phyloP scores from a whole-genome alignment of 2,113 vertebrate genomes.

The Zingel zingel region DNA sequence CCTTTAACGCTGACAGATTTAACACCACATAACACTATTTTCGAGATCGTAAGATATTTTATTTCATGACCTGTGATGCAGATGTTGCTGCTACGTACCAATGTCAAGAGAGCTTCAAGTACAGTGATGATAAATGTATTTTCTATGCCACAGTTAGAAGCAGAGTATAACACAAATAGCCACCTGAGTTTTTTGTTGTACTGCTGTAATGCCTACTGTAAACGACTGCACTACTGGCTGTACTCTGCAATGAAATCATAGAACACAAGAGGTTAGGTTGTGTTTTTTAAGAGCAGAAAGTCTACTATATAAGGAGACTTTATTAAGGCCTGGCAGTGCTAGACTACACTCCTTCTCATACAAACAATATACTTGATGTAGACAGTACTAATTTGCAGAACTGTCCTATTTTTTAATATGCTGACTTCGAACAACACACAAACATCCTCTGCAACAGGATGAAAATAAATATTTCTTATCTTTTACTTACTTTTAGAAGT shows the following conservation, averaged over 20 bases:
- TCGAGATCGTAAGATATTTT: conserved; percentile 15
- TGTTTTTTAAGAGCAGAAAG: conserved; percentile 2
- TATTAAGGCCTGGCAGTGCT: conserved; percentile 24
- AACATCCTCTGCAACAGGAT: background rate
- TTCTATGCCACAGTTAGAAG: conserved; percentile 16
- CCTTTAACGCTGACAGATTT: conserved; percentile 8
- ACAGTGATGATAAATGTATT: conserved; percentile 23
- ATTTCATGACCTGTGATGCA: background rate
- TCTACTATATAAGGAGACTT: conserved; percentile 1
- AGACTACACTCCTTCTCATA: conserved; percentile 7
- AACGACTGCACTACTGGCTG: conserved; percentile 5
- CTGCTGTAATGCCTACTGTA: background rate
- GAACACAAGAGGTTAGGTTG: conserved; percentile 26
- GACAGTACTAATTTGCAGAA: background rate
- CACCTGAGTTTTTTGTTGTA: conserved; percentile 42
- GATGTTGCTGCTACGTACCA: background rate
- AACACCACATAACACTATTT: conserved; percentile 11
- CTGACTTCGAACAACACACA: conserved; percentile 23
- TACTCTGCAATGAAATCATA: conserved; percentile 27
- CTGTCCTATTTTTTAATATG: conserved; percentile 1
- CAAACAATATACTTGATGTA: conserved; percentile 7
- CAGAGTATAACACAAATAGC: background rate
- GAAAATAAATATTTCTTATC: background rate
- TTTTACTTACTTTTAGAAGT: conserved; percentile 11
- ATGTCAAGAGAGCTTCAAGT: conserved; percentile 44